phyloP scores from a whole-genome alignment of 2,797 vertebrate genomes.

The Muraenolepis orangiensis region DNA sequence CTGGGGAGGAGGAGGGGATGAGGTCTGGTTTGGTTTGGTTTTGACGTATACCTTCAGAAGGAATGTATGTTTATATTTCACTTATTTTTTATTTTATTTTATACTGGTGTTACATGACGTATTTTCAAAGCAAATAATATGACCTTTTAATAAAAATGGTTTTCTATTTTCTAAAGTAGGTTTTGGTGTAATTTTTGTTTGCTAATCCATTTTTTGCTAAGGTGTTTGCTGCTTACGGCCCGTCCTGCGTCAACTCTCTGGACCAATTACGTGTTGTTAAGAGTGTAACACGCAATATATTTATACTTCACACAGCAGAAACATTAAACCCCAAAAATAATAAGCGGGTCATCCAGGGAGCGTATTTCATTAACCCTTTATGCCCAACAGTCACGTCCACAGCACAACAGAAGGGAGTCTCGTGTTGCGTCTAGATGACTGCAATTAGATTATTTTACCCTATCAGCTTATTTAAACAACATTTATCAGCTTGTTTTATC shows the following conservation, averaged over 20 bases:
- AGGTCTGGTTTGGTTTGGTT: no score
- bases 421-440: slow-evolving; percentile 14
- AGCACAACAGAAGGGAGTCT: slow-evolving; percentile 3
- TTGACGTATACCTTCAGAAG: neutral
- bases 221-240: neutral
- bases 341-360: neutral
- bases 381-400: neutral
- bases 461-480: no score
- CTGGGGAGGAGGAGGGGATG: slow-evolving; percentile 48
- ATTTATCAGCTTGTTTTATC: slow-evolving; percentile 16
- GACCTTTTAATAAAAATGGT: slow-evolving; percentile 43
- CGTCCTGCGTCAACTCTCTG: no score
- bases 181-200: neutral
- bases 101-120: neutral
- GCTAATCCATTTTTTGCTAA: neutral
- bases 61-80: neutral
- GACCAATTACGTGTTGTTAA: no score
- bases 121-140: slow-evolving; percentile 12
- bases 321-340: no score
- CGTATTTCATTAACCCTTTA: neutral
- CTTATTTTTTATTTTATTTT: neutral
- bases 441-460: slow-evolving; percentile 8
- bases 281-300: no score
- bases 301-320: no score
- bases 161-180: slow-evolving; percentile 21